Evolutionary conservation across 2,113 vertebrate genomes (phyloP), one percentile per base, ranked within the genome.

Genomic region (Oryzias woworae): DNA sequence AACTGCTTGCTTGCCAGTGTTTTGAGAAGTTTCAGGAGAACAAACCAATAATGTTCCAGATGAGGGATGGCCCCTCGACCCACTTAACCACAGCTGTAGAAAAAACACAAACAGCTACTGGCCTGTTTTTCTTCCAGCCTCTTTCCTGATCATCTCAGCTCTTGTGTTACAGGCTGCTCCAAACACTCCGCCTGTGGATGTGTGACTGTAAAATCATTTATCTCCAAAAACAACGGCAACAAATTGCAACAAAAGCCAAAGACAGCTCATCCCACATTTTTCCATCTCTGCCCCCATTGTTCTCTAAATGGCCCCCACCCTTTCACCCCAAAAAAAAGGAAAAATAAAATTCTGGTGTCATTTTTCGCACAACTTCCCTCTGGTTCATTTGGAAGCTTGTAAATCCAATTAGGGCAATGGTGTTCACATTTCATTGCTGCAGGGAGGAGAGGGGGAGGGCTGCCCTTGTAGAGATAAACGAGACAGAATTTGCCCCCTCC

Each of bases 391-490:
- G 54, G 53, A 75, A 22, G 66, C 74, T 77, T 82, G 73, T 44
- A 75, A 65, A 81, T 89, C 74, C 71, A 79, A 77, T 83, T 88
- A 82, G 50, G n/a, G 50, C 62, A 71, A 75, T 81, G 43, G 56
- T 57, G 45, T 58, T 64, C 69, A 7, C 20, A 28, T 51, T 41
- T 67, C 49, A 20, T 28, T 12, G 59, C 69, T 79, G 55, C 53
- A 75, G 54, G 26, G 74, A 51, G 66, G 58, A 53, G 12, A 36
- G 56, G 66, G 49, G 67, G 56, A 46, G 57, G 44, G 44, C 5
- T 65, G 52, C 66, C 70, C 78, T 78, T 77, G 79, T 80, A 84
- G 78, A 84, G 89, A 87, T 89, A 87, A 92, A 87, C 64, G 51
- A 84, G 82, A 73, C 78, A 22, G 63, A 88, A 85, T 91, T 77